Base-by-base conservation (phyloP, 2,797 vertebrate genomes). In the Amphiprion clarkii region DNA sequence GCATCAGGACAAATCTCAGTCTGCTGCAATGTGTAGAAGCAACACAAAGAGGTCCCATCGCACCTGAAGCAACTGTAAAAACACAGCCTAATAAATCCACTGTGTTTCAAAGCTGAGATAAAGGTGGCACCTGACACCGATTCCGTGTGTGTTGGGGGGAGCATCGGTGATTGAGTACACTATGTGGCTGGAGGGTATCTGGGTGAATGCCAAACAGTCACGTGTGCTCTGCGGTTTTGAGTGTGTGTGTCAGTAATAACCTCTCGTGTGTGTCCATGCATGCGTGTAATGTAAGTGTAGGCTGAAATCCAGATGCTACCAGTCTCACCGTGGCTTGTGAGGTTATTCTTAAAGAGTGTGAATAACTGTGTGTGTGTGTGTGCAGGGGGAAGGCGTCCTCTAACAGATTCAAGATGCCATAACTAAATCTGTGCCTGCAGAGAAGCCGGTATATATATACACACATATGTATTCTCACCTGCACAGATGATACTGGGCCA, bases 201-300 rank as follows among this genome's bases (percentile, higher is more conserved):
- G 82, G 72, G 57, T 52, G 49, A 76, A 67, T 68, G 78, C 77
- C 83, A 72, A 78, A 52, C 39, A 71, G 67, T 82, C 87, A 88
- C 61, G 40, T 87, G 77, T 48, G 52, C 74, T 46, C 73, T 75
- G 83, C 74, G 0, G 76, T 71, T 62, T 76, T 17, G 48, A n/a
- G 48, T 67, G 59, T 62, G 64, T 51, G 42, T 71, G 29, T 55
- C 46, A 27, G 52, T 68, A 68, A 71, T 11, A 80, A 61, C 61
- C 67, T 67, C 57, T 66, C 33, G 46, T 82, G 70, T 71, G 70
- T 71, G 73, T 67, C 62, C 69, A 75, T 74, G 56, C 72, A 59
- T 74, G 58, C 70, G 54, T 69, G 74, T 67, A 46, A 81, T 65
- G 56, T 42, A 59, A 44, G 67, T 60, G 63, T 57, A 23, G 62